Percentiles rank a stretch among this genome's conserved stretches.
Evolutionary conservation across 2,888 invertebrate species (phyloP).

Genomic region (Pinctada fucata): DNA sequence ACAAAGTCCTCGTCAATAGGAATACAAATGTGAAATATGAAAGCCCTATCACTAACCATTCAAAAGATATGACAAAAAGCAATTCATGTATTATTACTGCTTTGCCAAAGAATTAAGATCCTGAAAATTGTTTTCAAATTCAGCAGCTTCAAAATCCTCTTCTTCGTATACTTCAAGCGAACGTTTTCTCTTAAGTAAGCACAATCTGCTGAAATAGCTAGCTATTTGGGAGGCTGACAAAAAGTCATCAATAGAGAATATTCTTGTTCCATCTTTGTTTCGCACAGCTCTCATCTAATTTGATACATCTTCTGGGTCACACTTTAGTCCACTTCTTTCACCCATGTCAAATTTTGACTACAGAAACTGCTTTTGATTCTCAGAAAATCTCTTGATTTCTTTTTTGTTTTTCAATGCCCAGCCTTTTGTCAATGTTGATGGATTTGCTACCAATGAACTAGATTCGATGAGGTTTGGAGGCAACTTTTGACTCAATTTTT

Average conservation of each 20-base stretch:
- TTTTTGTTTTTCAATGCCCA: slow-evolving; percentile 5
- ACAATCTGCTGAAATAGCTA: slow-evolving; percentile 7
- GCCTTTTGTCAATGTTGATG: neutral
- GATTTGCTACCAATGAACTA: neutral
- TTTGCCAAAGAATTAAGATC: slow-evolving; percentile 3
- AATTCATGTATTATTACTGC: neutral
- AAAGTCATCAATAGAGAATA: slow-evolving; percentile 2
- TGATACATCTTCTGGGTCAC: slow-evolving; percentile 11
- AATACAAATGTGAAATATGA: too few relatives aligned
- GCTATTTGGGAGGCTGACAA: slow-evolving; percentile 1
- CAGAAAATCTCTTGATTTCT: slow-evolving; percentile 1
- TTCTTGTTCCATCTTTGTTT: slow-evolving; percentile 1
- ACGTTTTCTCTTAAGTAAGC: slow-evolving; percentile 10
- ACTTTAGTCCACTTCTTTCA: slow-evolving; percentile 8
- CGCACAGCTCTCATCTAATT: neutral
- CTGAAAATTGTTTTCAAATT: slow-evolving; percentile 7
- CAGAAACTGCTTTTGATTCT: slow-evolving; percentile 8
- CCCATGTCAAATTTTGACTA: neutral
- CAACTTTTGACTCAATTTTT: slow-evolving; percentile 9
- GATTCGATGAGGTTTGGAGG: neutral
- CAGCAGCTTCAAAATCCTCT: slow-evolving; percentile 6
- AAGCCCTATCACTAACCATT: too few relatives aligned
- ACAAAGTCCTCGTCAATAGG: too few relatives aligned
- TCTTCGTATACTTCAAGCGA: neutral
- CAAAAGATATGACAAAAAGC: too few relatives aligned